These are phyloP conservation scores for Podarcis lilfordi DNA, from an alignment of 2,797 vertebrate species.

Conservation along the genomic window DNA sequence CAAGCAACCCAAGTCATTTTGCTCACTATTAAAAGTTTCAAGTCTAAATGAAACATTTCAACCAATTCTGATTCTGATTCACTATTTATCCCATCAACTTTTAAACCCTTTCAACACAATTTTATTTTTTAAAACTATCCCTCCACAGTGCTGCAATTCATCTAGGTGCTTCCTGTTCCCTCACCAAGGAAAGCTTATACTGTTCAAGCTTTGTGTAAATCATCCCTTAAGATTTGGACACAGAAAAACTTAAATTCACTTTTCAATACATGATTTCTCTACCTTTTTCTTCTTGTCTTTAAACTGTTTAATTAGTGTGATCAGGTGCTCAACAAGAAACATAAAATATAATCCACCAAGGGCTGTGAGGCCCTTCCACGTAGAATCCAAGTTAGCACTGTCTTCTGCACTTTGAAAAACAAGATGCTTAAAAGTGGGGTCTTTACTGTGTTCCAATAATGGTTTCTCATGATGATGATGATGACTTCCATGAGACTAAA, in stretches of 20 bases:
- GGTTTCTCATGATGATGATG: conserved; percentile 77
- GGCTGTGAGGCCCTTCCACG: conserved; percentile 94
- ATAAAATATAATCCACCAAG: conserved; percentile 95
- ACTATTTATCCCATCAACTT: neutral
- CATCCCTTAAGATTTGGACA: neutral
- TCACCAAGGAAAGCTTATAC: neutral
- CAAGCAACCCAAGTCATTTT: neutral
- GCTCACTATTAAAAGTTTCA: neutral
- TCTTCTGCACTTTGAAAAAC: conserved; percentile 74
- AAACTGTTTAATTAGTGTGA: conserved; percentile 96
- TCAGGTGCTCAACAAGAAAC: conserved; percentile 97
- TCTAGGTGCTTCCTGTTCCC: neutral
- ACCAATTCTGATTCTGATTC: neutral
- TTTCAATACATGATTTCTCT: conserved; percentile 39
- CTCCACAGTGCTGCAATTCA: neutral
- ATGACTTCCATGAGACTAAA: conserved; percentile 80
- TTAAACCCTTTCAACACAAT: neutral
- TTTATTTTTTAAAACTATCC: neutral
- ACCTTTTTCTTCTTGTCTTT: conserved; percentile 99
- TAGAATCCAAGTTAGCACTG: conserved; percentile 84
- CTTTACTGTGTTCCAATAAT: conserved; percentile 70
- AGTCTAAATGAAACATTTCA: neutral
- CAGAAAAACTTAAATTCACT: neutral
- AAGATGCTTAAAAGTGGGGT: conserved; percentile 73
- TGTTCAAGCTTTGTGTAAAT: neutral